phyloP scores from a whole-genome alignment of 2,888 invertebrate species.

The Falcaria lacertinaria region DNA sequence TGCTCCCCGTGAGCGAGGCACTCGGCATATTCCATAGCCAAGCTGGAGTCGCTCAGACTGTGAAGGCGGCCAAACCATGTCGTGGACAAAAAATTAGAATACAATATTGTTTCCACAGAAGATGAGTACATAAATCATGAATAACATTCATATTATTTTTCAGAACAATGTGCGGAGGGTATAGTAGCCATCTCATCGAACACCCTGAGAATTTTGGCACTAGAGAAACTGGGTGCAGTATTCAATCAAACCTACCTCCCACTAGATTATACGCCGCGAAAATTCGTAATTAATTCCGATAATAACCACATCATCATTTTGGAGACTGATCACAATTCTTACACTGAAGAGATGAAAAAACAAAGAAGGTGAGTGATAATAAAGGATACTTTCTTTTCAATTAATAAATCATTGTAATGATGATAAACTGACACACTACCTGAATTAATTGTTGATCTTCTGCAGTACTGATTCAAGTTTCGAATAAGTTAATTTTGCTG shows the following conservation, averaged over 20 bases:
- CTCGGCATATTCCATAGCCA: conserved; percentile 88
- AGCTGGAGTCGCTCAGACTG: conserved; percentile 83
- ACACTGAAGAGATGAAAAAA: conserved; percentile 97
- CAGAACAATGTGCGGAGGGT: conserved; percentile 99
- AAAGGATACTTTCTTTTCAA: not conserved
- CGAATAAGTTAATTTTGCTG: not conserved
- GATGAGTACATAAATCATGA: too few species aligned
- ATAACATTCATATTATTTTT: too few species aligned
- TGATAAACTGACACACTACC: conserved; percentile 60
- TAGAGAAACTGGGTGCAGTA: conserved; percentile 98
- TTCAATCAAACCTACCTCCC: conserved; percentile 98
- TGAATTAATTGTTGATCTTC: conserved; percentile 61
- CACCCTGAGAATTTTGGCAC: conserved; percentile 96
- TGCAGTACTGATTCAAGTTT: conserved; percentile 66
- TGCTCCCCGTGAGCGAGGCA: conserved; percentile 76
- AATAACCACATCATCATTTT: conserved; percentile 93
- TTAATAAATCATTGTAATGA: conserved; percentile 33
- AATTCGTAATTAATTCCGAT: conserved; percentile 95
- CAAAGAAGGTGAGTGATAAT: conserved; percentile 82
- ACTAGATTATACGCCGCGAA: conserved; percentile 96
- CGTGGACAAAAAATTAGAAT: conserved; percentile 77
- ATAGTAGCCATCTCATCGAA: conserved; percentile 99
- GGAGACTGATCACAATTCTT: conserved; percentile 99
- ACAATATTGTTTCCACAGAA: too few species aligned
- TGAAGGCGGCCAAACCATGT: conserved; percentile 86